Base-by-base conservation (phyloP, 2,113 vertebrate species). In the Pteronura brasiliensis region DNA sequence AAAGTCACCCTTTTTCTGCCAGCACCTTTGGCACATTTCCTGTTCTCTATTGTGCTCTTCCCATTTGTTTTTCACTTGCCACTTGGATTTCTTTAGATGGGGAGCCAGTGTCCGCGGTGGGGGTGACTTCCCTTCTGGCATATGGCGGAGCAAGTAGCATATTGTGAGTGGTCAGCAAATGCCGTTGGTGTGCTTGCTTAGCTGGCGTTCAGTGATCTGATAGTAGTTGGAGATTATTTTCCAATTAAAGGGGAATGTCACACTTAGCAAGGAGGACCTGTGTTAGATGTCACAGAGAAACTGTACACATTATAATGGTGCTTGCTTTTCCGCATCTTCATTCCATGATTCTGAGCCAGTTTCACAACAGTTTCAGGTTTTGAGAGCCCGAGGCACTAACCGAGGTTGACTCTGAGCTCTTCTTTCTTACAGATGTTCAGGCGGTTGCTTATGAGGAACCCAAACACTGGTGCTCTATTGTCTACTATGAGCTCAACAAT, bases 401-500 rank as follows among this genome's bases (percentile, higher is more conserved):
- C 36, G 0, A 0, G 3, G 85, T 21, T 93, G 87, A 98, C 57
- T 90, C 2, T 34, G 72, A 96, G 59, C 1, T 98, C 98, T 98
- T 98, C 97, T 8, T 72, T 92, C 98, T 98, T 97, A 29, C 98
- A 99, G 99, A 99, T 98, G 99, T 99, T 71, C 99, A 99, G 98
- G 99, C 99, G 0, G 99, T 99, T 80, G 99, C 99, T 82, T 99
- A 99, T 0, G 99, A 99, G 93, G 99, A 99, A 96, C 99, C 99
- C 0, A 99, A 99, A 98, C 99, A 99, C 98, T 99, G 99, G 99
- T 99, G 99, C 98, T 99, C 99, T 79, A 99, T 99, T 97, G 99
- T 99, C 98, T 99, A 99, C 99, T 99, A 99, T 4, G 99, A 99
- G 99, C 99, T 99, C 97, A 99, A 99, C 98, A 99, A 99, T 96